Evolutionary conservation across 2,888 invertebrate genomes (phyloP).

Genomic region (Notocelia uddmanniana): DNA sequence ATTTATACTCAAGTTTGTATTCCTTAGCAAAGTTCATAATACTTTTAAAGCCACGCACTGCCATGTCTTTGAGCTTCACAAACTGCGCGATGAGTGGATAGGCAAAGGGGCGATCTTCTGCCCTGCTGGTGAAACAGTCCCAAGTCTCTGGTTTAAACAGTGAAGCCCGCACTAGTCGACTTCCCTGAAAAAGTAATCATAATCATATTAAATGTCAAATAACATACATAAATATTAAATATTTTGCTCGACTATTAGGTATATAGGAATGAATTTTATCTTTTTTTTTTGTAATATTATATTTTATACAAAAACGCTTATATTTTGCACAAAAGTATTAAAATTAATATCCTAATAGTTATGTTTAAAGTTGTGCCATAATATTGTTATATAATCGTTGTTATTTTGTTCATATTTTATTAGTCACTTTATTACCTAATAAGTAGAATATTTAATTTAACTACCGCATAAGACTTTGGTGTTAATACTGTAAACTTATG

Average conservation of each 20-base stretch:
- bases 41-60: constrained; percentile 63
- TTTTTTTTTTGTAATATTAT: no score
- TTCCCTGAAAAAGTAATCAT: constrained; percentile 65
- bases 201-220: not conserved
- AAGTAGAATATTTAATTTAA: no score
- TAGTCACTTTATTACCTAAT: no score
- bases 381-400: no score
- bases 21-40: constrained; percentile 61
- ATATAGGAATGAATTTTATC: no score
- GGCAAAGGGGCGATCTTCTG: constrained; percentile 68
- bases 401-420: no score
- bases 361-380: no score
- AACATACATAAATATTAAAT: not conserved
- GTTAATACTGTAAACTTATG: no score
- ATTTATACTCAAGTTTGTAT: constrained; percentile 50
- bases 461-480: no score
- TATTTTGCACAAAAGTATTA: no score
- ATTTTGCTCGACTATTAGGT: not conserved
- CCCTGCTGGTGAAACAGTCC: constrained; percentile 71
- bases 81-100: constrained; percentile 70
- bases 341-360: no score
- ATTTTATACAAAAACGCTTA: no score
- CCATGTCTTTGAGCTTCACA: constrained; percentile 67
- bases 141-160: constrained; percentile 61
- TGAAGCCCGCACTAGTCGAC: constrained; percentile 64